Evolutionary conservation across 2,113 vertebrate genomes (phyloP), one percentile per base, ranked within the genome.

Genomic region (Varanus salvator): DNA sequence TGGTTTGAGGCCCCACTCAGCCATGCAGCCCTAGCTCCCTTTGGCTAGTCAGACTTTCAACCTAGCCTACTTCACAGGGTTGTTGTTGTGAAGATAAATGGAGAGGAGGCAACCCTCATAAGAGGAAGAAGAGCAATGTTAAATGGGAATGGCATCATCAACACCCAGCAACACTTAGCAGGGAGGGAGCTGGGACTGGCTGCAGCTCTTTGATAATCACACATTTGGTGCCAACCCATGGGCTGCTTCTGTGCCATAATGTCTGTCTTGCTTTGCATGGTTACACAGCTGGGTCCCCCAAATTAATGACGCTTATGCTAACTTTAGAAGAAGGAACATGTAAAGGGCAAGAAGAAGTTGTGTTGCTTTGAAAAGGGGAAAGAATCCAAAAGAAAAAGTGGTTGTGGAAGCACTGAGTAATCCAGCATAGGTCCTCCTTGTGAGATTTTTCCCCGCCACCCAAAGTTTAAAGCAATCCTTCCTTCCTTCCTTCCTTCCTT

Each of bases 391-490:
- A 89, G 94, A 87, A 60, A 29, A 87, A 52, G 21, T 75, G 92
- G 76, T 88, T 34, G 48, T 87, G 64, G 31, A 74, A 86, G 76
- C 83, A 8, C 78, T 66, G 19, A 80, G 64, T 15, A 85, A 72
- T 57, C 34, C 8, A 50, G 50, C 0, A 38, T 38, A 44, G 21
- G 87, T 93, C 92, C 80, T 86, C 21, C 76, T 29, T 82, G 23
- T 25, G 85, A 1, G 64, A 25, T 50, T 80, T 71, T 54, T 38
- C 72, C 74, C 86, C 19, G 27, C 54, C 14, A 11, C 74, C 57
- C 23, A 7, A 50, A 23, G 8, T 54, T 85, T 93, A 88, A 17
- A 83, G 80, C 64, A 87, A 74, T 90, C 90, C 57, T 94, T 92
- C 3, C 38, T 44, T 44, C n/a, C n/a, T n/a, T n/a, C n/a, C n/a